Evolutionary conservation across 2,797 vertebrate genomes (phyloP), one percentile per base, ranked within the genome.

Genomic region (Microchirus variegatus): DNA sequence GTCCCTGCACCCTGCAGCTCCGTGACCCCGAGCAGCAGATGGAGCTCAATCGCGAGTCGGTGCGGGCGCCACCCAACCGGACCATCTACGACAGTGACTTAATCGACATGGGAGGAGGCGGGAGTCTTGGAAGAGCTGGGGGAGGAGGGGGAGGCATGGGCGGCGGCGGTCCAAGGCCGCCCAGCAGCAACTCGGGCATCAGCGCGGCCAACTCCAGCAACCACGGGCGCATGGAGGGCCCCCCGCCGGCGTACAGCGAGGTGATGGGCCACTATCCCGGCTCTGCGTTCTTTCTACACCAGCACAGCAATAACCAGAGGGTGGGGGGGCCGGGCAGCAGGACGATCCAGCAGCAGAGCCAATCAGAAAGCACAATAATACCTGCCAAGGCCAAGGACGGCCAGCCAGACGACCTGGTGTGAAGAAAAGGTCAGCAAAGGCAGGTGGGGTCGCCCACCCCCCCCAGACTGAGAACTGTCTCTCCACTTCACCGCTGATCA

Each of bases 141-240:
- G 84, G 36, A 1, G 73, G 71, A n/a, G 74, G 63, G 15, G 84
- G 36, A 6, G 77, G 70, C 16, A 51, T 75, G 7, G 81, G 85
- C 7, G 93, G 94, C 40, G 22, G 22, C 22, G 96, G 96, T 54
- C 97, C 96, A 0, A 94, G 95, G 86, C 97, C 97, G 9, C 97
- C 97, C 10, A 99, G 97, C 94, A 96, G 95, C 93, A 96, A 98
- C 81, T 96, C 96, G 63, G 97, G 97, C 88, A 94, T 98, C 87
- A 98, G 96, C 52, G 96, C 93, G 60, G 91, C 95, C 86, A 96
- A 93, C 90, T 95, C 94, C 61, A 95, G 94, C 91, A 94, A 93
- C 75, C 94, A 95, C 0, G 95, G 95, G 78, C 93, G 95, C 82
- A 96, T 96, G 93, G 97, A 96, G 80, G 95, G 95, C 48, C 96